phyloP scores from a whole-genome alignment of 1,140 invertebrate genomes.

The Luehdorfia chinensis region DNA sequence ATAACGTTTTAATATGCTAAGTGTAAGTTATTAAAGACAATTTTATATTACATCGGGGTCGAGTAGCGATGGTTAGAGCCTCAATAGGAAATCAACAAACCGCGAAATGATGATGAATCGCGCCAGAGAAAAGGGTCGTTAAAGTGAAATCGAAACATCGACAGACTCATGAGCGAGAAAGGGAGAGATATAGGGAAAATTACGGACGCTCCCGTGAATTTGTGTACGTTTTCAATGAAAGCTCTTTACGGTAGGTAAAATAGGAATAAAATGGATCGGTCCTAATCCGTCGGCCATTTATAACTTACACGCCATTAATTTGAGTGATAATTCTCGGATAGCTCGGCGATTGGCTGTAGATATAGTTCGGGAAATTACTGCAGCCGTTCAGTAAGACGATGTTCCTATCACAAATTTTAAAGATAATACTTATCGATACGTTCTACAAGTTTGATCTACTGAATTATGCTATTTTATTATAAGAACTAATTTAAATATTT shows the following conservation, averaged over 20 bases:
- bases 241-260: constrained; percentile 73
- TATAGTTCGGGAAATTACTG: constrained; percentile 23
- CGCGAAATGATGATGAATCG: constrained; percentile 74
- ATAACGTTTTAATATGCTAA: too few species aligned
- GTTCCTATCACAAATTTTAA: too few species aligned
- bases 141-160: constrained; percentile 41
- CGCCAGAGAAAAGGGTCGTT: constrained; percentile 51
- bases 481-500: too few species aligned
- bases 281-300: constrained; percentile 73
- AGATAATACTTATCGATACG: too few species aligned
- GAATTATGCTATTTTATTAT: too few species aligned
- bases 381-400: too few species aligned
- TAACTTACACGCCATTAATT: constrained; percentile 76
- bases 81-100: constrained; percentile 68
- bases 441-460: too few species aligned
- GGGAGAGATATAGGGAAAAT: constrained; percentile 53
- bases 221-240: constrained; percentile 75
- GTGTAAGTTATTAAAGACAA: neutral
- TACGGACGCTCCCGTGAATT: constrained; percentile 69
- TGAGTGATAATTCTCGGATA: constrained; percentile 67
- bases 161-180: constrained; percentile 27
- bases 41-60: neutral
- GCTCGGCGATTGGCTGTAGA: constrained; percentile 61
- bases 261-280: constrained; percentile 70
- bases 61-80: constrained; percentile 20